Evolutionary conservation across 2,113 vertebrate genomes (phyloP).

Genomic region (Ursus arctos): DNA sequence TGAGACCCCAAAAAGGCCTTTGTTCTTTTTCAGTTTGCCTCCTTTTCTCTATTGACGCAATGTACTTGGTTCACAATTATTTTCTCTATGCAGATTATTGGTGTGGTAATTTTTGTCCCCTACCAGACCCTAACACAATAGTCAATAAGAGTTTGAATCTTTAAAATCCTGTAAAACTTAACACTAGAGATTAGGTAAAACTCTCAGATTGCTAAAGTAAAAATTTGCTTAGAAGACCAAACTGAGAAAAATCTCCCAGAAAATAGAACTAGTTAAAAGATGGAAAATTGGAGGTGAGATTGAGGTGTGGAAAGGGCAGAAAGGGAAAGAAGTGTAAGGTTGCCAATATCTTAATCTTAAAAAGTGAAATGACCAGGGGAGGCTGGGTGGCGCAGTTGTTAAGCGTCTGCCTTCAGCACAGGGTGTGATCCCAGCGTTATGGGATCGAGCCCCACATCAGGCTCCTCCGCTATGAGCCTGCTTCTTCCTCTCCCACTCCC

Average conservation of each 20-base stretch:
- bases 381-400: too few relatives aligned
- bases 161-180: constrained; percentile 15
- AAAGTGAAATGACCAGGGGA: background rate
- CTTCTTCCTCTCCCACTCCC: too few relatives aligned
- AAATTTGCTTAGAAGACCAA: constrained; percentile 33
- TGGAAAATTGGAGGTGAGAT: background rate
- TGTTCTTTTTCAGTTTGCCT: background rate
- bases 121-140: background rate
- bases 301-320: background rate
- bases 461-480: too few relatives aligned
- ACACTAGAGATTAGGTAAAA: constrained; percentile 24
- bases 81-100: background rate
- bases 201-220: constrained; percentile 9
- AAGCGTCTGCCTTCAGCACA: too few relatives aligned
- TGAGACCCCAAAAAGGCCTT: background rate
- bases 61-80: constrained; percentile 2
- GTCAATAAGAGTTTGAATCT: background rate
- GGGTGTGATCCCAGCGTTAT: too few relatives aligned
- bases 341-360: background rate
- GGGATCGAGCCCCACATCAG: too few relatives aligned
- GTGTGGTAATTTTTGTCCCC: background rate
- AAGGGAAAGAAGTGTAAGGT: background rate
- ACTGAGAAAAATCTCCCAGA: background rate
- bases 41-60: background rate
- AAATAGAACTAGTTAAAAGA: background rate